Evolutionary conservation across 2,797 vertebrate species (phyloP), one percentile per base, ranked within the genome.

Genomic region (Jordanella pulchra): DNA sequence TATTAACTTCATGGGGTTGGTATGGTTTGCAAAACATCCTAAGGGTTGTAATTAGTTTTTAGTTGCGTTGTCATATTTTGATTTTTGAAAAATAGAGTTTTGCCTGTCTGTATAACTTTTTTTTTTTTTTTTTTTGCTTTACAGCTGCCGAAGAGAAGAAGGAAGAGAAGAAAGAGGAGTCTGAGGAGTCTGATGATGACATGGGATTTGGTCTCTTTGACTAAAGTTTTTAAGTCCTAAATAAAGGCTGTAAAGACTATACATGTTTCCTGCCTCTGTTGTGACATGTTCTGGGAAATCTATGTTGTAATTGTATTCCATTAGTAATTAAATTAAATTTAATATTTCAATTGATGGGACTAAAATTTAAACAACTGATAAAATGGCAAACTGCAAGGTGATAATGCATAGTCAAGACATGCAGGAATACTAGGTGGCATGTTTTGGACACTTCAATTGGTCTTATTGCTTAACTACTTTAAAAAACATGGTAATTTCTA

Each of bases 201-300:
- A 97, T 99, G 97, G 97, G 97, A 93, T 98, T 98, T 0, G 97
- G 96, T 80, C 92, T 99, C 63, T 99, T 99, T 48, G 97, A 98
- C 91, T 95, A 94, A 94, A 90, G 65, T 23, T 83, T 72, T 86
- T 79, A 73, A 66, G 71, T 73, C 48, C 86, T 78, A 25, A 93
- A 94, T 93, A 93, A 94, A 93, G 14, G 85, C 79, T 86, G 27
- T 83, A 76, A 84, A 87, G 74, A 54, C 10, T 17, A 10, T 1
- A 32, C 15, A 14, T 6, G 7, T 1, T 28, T 51, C 61, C 0
- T 65, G 25, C n/a, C 48, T 18, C 25, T 32, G 15, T 35, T 48
- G 23, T 7, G 15, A 61, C n/a, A 61, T 17, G 23, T 44, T 27
- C n/a, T 44, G 7, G 25, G 39, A 63, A 63, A 44, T 15, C 23